Evolutionary conservation across 2,113 vertebrate species (phyloP).

Genomic region (Scophthalmus maximus): DNA sequence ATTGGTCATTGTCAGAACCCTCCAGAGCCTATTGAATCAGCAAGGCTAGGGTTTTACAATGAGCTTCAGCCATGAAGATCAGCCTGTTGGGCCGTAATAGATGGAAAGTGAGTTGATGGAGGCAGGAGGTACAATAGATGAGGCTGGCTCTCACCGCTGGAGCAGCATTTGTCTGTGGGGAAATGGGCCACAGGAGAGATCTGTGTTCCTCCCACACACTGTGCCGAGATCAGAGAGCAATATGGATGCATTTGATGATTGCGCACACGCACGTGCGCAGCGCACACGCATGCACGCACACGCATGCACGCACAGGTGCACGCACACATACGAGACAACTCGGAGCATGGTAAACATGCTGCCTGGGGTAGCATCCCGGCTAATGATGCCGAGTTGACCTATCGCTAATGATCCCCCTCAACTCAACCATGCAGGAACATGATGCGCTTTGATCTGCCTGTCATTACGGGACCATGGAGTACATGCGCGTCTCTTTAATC

Average conservation of each 20-base stretch:
- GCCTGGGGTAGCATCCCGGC: constrained; percentile 49
- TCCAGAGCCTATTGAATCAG: constrained; percentile 76
- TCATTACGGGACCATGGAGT: constrained; percentile 63
- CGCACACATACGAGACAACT: constrained; percentile 14
- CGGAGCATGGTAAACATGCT: constrained; percentile 40
- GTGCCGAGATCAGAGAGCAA: constrained; percentile 66
- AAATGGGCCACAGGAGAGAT: constrained; percentile 68
- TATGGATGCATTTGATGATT: constrained; percentile 56
- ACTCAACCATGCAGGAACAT: constrained; percentile 58
- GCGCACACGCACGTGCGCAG: constrained; percentile 12
- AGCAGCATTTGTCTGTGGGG: constrained; percentile 67
- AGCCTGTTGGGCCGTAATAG: constrained; percentile 72
- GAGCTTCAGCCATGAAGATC: constrained; percentile 70
- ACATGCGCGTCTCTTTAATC: constrained; percentile 59
- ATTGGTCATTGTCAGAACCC: constrained; percentile 81
- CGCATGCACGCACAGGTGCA: constrained; percentile 2
- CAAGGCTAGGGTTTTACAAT: constrained; percentile 70
- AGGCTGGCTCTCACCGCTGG: constrained; percentile 58
- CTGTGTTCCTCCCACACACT: constrained; percentile 68
- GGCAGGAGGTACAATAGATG: constrained; percentile 71
- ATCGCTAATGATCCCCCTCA: constrained; percentile 71
- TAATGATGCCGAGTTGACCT: constrained; percentile 77
- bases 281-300: constrained; percentile 11
- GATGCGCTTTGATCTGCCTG: constrained; percentile 78
- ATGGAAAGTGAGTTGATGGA: constrained; percentile 79